Evolutionary conservation across 2,797 vertebrate species (phyloP).

Genomic region (Poecilia velifera): DNA sequence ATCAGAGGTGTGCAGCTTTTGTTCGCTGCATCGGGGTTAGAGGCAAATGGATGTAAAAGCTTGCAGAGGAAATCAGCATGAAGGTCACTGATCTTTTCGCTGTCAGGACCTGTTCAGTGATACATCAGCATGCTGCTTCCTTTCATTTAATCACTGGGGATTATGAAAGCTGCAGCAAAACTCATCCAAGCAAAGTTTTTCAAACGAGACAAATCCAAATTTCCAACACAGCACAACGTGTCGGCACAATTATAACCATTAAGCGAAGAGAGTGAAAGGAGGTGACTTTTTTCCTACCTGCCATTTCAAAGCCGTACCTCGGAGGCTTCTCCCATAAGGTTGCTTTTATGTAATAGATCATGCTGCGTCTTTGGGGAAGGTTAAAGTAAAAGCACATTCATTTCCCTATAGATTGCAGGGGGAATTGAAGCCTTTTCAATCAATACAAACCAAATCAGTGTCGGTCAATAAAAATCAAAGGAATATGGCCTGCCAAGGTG

Average conservation of each 20-base stretch:
- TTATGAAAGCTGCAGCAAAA: slow-evolving; percentile 20
- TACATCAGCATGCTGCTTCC: slow-evolving; percentile 56
- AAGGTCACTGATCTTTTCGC: slow-evolving; percentile 52
- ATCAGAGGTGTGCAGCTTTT: not conserved
- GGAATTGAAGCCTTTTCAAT: slow-evolving; percentile 67
- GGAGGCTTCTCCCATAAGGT: slow-evolving; percentile 37
- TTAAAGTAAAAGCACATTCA: slow-evolving; percentile 72
- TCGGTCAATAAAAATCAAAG: slow-evolving; percentile 73
- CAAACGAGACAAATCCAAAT: slow-evolving; percentile 5
- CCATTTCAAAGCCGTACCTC: slow-evolving; percentile 25
- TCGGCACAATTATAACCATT: slow-evolving; percentile 26
- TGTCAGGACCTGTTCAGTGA: slow-evolving; percentile 64
- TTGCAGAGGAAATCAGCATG: slow-evolving; percentile 46
- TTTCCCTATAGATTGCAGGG: slow-evolving; percentile 70
- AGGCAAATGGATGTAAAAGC: slow-evolving; percentile 44
- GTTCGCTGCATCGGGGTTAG: not conserved
- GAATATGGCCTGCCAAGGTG: slow-evolving; percentile 42
- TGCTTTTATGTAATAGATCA: slow-evolving; percentile 58
- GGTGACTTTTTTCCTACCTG: slow-evolving; percentile 31
- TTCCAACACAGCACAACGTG: not conserved
- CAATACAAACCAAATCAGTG: slow-evolving; percentile 78
- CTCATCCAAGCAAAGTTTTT: slow-evolving; percentile 15
- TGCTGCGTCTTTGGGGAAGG: slow-evolving; percentile 65
- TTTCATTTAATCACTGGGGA: slow-evolving; percentile 58
- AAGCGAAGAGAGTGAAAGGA: slow-evolving; percentile 34